Evolutionary conservation across 2,888 invertebrate species (phyloP), one percentile per base, ranked within the genome.

Genomic region (Hydraecia micacea): DNA sequence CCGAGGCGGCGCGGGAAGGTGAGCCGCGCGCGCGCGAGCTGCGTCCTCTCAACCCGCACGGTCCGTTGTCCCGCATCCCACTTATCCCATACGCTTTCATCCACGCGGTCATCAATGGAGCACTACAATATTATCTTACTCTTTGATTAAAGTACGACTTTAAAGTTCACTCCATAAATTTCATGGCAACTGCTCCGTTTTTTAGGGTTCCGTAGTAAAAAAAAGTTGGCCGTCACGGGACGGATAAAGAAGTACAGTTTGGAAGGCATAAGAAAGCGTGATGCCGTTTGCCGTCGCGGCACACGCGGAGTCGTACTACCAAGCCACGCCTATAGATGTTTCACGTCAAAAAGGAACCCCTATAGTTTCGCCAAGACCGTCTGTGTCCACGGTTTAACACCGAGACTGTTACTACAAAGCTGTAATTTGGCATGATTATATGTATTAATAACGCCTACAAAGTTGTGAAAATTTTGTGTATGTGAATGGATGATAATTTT

Each of bases 1-100:
- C 52, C 86, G 75, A 83, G 63, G 86, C 84, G 76, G 70, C 85
- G 85, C 90, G 90, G 88, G 93, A 89, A 94, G 96, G 96, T 94
- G 96, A 96, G 95, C 91, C 87, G 91, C 89, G 89, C 78, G 86
- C 91, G 83, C 93, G 93, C 77, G 96, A 96, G 92, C 95, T 96
- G 89, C 95, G 95, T 81, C 96, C 96, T 76, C 96, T 97, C 89
- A 92, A 94, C 89, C 93, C 95, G 87, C 92, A 94, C 92, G 96
- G 96, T 96, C 94, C 92, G 96, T 95, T 84, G 84, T 75, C 76
- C 71, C 60, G 32, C 75, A 66, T 84, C 75, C 69, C 60, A n/a
- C 67, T 49, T 49, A 15, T 60, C 74, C 74, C 63, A 62, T 55
- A 65, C 55, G 55, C 79, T 32, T 28, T 42, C 75, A 75, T n/a